Evolutionary conservation across 1,140 invertebrate species (phyloP), one percentile per base, ranked within the genome.

Genomic region (Aphaenogaster floridana): DNA sequence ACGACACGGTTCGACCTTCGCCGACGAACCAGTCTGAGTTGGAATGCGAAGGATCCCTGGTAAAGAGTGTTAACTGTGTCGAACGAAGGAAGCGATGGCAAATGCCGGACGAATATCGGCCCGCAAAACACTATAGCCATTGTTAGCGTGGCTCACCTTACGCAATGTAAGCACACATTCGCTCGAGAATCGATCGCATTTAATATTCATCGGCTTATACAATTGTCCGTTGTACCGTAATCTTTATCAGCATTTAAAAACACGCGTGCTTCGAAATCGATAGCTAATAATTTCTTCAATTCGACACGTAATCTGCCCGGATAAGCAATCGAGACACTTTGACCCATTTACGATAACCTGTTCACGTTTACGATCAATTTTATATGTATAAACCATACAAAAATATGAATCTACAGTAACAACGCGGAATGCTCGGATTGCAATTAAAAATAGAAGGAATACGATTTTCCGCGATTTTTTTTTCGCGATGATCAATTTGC

Each of bases 191-290:
- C 13, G 50, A 36, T 86, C 61, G 36, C 15, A 17, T 66, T 74
- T 84, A 76, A 84, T 74, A 74, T 84, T 84, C 42, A 61, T 84
- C 28, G 7, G n/a, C 28, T 74, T 61, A 50, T 34, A 74, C 64
- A 28, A 59, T 36, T 45, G 39, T 71, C 21, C 34, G n/a, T 69
- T 66, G 45, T 36, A 52, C 3, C 9, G n/a, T 61, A 66, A 54
- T 69, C 63, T 69, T 42, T 42, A 80, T 69, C 78, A 28, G 21
- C 64, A 69, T 57, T 81, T 71, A 34, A 69, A 52, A 45, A 52
- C 36, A 28, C 15, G 64, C 34, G 3, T 36, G 9, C 17, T 45
- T 57, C 21, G 15, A 54, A 54, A 78, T 54, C 11, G 21, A 48
- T 68, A 45, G 36, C 17, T 63, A 64, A 84, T 74, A n/a, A 59